phyloP scores from a whole-genome alignment of 2,797 vertebrate species.

The Ceryle rudis region DNA sequence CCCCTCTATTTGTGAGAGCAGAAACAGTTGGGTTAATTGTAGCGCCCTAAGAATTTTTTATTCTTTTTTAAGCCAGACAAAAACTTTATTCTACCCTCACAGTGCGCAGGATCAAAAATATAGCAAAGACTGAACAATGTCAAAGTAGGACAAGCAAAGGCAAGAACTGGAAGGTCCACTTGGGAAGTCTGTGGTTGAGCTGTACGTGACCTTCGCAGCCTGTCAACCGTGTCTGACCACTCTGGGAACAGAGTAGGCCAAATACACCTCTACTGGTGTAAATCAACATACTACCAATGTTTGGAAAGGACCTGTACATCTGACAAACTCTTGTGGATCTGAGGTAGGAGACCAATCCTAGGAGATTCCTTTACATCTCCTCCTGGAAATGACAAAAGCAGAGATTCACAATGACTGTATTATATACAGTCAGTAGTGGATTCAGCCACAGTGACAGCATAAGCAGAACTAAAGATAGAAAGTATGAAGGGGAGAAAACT shows the following conservation, averaged over 20 bases:
- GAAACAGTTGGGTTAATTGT: not conserved
- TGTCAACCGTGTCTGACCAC: not conserved
- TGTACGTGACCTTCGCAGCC: not conserved
- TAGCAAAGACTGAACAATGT: not conserved
- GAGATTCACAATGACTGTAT: not conserved
- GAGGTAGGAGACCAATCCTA: not conserved
- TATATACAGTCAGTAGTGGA: not conserved
- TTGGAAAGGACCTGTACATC: not conserved
- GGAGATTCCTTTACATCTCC: not conserved
- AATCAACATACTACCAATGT: rapidly evolving
- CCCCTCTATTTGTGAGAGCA: not conserved
- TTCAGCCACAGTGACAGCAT: not conserved
- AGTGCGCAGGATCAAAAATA: not conserved
- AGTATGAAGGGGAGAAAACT: not conserved
- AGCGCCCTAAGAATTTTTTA: not conserved
- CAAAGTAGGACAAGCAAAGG: not conserved
- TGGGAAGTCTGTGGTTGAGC: not conserved
- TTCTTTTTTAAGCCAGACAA: not conserved
- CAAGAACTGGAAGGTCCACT: not conserved
- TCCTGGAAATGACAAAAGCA: not conserved
- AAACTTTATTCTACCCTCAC: not conserved
- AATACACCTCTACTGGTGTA: not conserved
- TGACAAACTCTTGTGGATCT: not conserved
- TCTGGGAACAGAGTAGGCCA: not conserved
- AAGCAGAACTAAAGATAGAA: not conserved